phyloP scores from a whole-genome alignment of 2,888 invertebrate species.

The Axea sp. region DNA sequence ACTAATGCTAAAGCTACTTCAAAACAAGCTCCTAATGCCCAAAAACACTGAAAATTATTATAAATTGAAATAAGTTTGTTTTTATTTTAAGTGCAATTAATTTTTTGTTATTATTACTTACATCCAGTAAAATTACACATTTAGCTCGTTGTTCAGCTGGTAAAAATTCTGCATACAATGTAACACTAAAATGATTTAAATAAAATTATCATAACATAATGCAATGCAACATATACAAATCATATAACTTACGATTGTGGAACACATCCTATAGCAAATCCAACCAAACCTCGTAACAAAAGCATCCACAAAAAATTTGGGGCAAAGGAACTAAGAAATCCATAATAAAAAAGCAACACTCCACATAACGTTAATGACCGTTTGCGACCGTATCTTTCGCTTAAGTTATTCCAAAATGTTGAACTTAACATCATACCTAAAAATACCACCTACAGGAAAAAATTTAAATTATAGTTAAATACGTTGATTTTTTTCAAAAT shows the following conservation, averaged over 20 bases:
- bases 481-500: too few relatives aligned
- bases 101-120: too few relatives aligned
- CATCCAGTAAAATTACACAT: conserved; percentile 96
- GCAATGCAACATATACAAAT: not conserved
- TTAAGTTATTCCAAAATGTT: conserved; percentile 96
- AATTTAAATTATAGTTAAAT: too few relatives aligned
- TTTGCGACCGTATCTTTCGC: conserved; percentile 95
- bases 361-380: conserved; percentile 95
- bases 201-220: conserved; percentile 9
- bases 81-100: too few relatives aligned
- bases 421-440: conserved; percentile 98
- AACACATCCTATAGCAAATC: conserved; percentile 97
- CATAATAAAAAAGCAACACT: conserved; percentile 94
- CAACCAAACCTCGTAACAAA: conserved; percentile 93
- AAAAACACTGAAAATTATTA: conserved; percentile 92
- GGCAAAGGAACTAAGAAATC: conserved; percentile 92
- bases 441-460: conserved; percentile 87
- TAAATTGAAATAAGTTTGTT: too few relatives aligned
- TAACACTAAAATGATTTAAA: conserved; percentile 88
- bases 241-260: conserved; percentile 94
- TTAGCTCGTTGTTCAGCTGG: conserved; percentile 96
- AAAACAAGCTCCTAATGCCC: conserved; percentile 96
- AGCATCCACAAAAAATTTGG: conserved; percentile 95
- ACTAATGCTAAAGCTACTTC: conserved; percentile 94
- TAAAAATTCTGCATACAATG: conserved; percentile 96